A percentile compares a stretch with the other conserved stretches of the same genome.
These are phyloP conservation scores for Xylophagus ater DNA, from an alignment of 2,888 invertebrate species.

Conservation along the genomic window DNA sequence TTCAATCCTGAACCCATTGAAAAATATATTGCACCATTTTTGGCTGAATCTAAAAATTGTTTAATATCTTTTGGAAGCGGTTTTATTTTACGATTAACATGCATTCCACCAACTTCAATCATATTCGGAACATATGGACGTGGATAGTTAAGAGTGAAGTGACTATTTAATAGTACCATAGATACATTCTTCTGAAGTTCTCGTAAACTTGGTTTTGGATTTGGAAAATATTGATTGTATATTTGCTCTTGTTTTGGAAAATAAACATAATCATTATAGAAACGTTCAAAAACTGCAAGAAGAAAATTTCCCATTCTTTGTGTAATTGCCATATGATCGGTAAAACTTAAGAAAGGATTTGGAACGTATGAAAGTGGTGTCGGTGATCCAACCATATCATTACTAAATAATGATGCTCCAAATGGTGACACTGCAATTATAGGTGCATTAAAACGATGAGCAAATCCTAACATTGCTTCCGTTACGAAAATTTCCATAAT, in stretches of 20 bases:
- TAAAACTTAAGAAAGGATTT: constrained; percentile 14
- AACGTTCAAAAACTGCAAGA: constrained; percentile 3
- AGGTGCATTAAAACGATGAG: constrained; percentile 30
- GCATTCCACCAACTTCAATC: constrained; percentile 19
- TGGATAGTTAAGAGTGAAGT: constrained; percentile 13
- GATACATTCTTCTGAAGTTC: constrained; percentile 11
- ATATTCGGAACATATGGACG: constrained; percentile 18
- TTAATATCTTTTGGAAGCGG: constrained; percentile 21
- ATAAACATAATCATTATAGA: no score
- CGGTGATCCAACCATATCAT: constrained; percentile 19
- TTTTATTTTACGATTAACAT: constrained; percentile 11
- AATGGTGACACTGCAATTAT: constrained; percentile 29
- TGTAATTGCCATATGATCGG: constrained; percentile 22
- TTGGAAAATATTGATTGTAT: constrained; percentile 12
- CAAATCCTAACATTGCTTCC: constrained; percentile 34
- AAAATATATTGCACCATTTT: constrained; percentile 30
- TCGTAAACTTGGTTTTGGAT: constrained; percentile 9
- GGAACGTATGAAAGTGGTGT: constrained; percentile 7
- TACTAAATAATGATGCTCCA: constrained; percentile 29
- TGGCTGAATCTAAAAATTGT: constrained; percentile 26
- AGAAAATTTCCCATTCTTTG: constrained; percentile 23
- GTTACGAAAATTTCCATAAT: constrained; percentile 34
- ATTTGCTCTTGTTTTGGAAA: background rate
- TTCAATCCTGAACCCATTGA: constrained; percentile 27
- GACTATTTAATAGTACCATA: constrained; percentile 17